A percentile compares a stretch with the other conserved stretches of the same genome.
phyloP scores from a whole-genome alignment of 1,140 invertebrate species.

The Aricia agestis region DNA sequence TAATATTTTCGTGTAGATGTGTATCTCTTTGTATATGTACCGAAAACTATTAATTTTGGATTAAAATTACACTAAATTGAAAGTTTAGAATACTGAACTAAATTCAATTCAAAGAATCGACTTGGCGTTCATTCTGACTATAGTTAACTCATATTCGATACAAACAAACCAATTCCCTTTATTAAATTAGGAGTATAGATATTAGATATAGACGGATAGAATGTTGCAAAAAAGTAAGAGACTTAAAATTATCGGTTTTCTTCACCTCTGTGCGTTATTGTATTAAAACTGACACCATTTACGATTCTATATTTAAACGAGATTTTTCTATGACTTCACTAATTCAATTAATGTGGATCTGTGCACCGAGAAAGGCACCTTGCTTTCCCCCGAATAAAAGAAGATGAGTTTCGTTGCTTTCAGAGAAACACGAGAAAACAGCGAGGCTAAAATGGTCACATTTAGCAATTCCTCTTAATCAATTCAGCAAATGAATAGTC shows the following conservation, averaged over 20 bases:
- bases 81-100: too few relatives aligned
- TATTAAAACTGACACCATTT: constrained; percentile 13
- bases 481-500: too few relatives aligned
- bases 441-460: too few relatives aligned
- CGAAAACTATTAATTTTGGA: not conserved
- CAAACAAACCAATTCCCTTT: too few relatives aligned
- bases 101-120: too few relatives aligned
- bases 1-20: constrained; percentile 60
- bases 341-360: constrained; percentile 23
- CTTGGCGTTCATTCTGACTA: too few relatives aligned
- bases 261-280: not conserved
- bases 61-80: not conserved
- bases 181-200: too few relatives aligned
- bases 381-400: not conserved
- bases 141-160: too few relatives aligned
- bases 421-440: too few relatives aligned
- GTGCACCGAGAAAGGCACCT: not conserved
- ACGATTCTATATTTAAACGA: constrained; percentile 16
- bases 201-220: too few relatives aligned
- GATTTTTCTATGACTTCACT: constrained; percentile 28
- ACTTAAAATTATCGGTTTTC: not conserved
- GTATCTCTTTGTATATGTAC: constrained; percentile 36
- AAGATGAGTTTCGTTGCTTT: not conserved
- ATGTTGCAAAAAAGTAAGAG: not conserved
- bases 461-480: too few relatives aligned